Base-by-base conservation (phyloP, 2,797 vertebrate species). In the Cyclura pinguis region DNA sequence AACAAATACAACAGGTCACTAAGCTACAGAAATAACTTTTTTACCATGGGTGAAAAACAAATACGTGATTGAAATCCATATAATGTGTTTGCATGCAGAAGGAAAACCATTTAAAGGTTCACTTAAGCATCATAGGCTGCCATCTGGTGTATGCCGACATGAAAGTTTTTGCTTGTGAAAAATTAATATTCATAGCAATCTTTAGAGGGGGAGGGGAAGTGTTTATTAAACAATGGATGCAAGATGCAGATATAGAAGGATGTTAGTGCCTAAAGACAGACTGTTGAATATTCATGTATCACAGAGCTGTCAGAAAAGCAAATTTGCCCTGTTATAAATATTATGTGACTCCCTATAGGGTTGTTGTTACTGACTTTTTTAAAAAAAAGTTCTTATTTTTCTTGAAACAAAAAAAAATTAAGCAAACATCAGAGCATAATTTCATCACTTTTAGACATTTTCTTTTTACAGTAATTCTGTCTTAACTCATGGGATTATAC, bases 111-210 rank as follows among this genome's bases (percentile, higher is more conserved):
- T 78, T 69, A 87, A 84, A 89, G 2, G 6, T 81, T 90, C 27
- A 72, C 91, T 7, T 69, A 83, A 87, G 92, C 0, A 59, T 93
- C 59, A 88, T 64, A 59, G 92, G 92, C 87, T 91, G 97, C 97
- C 97, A 97, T 97, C 97, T 98, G 96, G 96, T 96, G 97, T 89
- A 90, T 27, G 4, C 0, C 13, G 74, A 88, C 69, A 77, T 88
- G 94, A 97, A 91, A 78, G 88, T 86, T 89, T 29, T 89, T 95
- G 95, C 94, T 87, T 91, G 87, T 77, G 73, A 90, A 94, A 86
- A 62, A 4, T n/a, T 38, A 90, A 93, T 85, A 87, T 77, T 88
- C 42, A 0, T 0, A 92, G 89, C 78, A 93, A 92, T 47, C 80
- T 89, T 89, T 0, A 1, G 88, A 64, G 64, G 27, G 20, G n/a